Evolutionary conservation across 2,888 invertebrate species (phyloP), one percentile per base, ranked within the genome.

Genomic region (Ophion obscuratus): DNA sequence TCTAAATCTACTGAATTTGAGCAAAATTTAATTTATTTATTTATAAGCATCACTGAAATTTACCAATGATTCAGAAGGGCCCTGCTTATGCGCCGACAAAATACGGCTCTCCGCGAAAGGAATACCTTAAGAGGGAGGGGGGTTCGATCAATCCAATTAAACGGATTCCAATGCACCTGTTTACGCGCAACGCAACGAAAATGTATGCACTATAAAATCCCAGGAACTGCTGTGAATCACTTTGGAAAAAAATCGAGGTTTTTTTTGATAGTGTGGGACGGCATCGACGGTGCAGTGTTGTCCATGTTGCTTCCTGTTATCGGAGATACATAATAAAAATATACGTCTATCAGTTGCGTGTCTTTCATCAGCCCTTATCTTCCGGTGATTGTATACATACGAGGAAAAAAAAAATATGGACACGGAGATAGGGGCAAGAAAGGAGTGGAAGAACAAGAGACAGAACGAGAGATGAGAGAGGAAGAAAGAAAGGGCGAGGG

Each of bases 231-330:
- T 68, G 9, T 24, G 44, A 68, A 24, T 44, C 44, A 40, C n/a
- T 68, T 24, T 20, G 20, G 2, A 24, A 24, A 24, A 40, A 40
- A 40, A 5, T 40, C 9, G 40, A 40, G 40, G 14, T 9, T 44
- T 11, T 14, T 31, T 24, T 68, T 5, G 44, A 68, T 68, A 68
- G n/a, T 5, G 9, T 6, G 53, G 7, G 7, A 53, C 17, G 24
- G 6, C 2, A 1, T n/a, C 31, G 6, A 1, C 53, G 9, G 2
- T 17, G 4, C 11, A 53, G 0, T 11, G 47, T 20, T 53, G 11
- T 14, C 5, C 20, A 24, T 53, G 70, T 44, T 53, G 70, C 47
- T 53, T 53, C 17, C 27, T 53, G 70, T 53, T 27, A 70, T 70
- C 27, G 53, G 70, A 70, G 53, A 27, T 53, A 14, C 53, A 7